These are phyloP conservation scores for Pandemis cinnamomeana DNA, from an alignment of 2,888 invertebrate genomes.

Conservation along the genomic window DNA sequence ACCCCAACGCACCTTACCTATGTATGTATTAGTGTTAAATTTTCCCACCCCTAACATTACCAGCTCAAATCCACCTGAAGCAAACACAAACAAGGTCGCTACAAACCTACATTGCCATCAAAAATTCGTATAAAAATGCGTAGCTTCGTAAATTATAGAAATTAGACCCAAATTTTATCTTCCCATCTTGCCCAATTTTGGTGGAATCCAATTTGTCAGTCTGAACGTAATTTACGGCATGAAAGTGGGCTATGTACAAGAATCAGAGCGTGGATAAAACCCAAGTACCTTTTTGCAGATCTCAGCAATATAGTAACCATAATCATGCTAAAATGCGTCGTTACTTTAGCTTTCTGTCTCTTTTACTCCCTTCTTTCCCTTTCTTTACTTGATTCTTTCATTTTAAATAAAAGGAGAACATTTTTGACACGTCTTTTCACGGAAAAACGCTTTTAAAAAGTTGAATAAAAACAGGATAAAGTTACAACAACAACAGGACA, in stretches of 20 bases:
- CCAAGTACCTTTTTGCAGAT: not conserved
- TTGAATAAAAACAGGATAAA: too few species aligned
- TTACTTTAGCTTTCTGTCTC: too few species aligned
- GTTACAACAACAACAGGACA: too few species aligned
- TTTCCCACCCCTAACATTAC: too few species aligned
- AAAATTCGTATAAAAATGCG: slow-evolving; percentile 3
- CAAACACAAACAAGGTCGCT: not conserved
- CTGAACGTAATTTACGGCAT: slow-evolving; percentile 29
- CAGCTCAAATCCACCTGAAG: not conserved
- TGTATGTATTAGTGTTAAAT: too few species aligned
- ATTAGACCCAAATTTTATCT: slow-evolving; percentile 33
- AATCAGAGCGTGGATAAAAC: not conserved
- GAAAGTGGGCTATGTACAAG: slow-evolving; percentile 21
- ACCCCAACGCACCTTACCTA: too few species aligned
- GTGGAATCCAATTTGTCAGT: slow-evolving; percentile 31
- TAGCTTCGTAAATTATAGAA: slow-evolving; percentile 26
- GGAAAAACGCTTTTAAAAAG: too few species aligned
- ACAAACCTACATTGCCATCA: slow-evolving; percentile 14
- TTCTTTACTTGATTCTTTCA: too few species aligned
- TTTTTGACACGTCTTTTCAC: too few species aligned
- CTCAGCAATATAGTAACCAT: too few species aligned
- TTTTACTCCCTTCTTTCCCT: too few species aligned
- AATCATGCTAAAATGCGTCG: not conserved
- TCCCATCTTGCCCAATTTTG: slow-evolving; percentile 18
- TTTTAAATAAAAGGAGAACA: too few species aligned